These are phyloP conservation scores for Cydia splendana DNA, from an alignment of 1,140 invertebrate genomes.

Conservation along the genomic window DNA sequence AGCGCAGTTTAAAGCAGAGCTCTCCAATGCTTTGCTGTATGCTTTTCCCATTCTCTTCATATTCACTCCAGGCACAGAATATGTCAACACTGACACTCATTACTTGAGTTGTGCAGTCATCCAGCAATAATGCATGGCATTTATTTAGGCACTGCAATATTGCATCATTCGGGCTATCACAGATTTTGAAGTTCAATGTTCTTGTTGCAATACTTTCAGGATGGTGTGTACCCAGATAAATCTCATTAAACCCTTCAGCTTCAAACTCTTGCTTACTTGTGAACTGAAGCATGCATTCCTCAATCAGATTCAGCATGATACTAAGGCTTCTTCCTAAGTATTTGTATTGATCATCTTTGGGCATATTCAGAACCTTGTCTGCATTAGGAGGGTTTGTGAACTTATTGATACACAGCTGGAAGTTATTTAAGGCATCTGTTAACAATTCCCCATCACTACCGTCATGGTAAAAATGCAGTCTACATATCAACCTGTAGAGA, in stretches of 20 bases:
- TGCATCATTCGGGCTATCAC: slow-evolving; percentile 45
- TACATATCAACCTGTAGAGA: slow-evolving; percentile 56
- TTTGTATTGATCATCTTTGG: slow-evolving; percentile 59
- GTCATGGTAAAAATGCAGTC: slow-evolving; percentile 56
- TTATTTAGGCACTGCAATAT: slow-evolving; percentile 55
- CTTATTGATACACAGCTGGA: slow-evolving; percentile 59
- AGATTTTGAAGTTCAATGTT: slow-evolving; percentile 39
- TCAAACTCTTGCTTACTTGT: slow-evolving; percentile 44
- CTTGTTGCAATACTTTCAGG: slow-evolving; percentile 42
- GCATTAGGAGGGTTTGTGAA: slow-evolving; percentile 61
- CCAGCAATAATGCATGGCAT: slow-evolving; percentile 53
- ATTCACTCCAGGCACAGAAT: slow-evolving; percentile 75
- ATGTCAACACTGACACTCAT: slow-evolving; percentile 70
- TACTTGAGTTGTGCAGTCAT: slow-evolving; percentile 56
- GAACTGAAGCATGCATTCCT: slow-evolving; percentile 53
- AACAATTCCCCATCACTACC: slow-evolving; percentile 40
- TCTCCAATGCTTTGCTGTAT: slow-evolving; percentile 68
- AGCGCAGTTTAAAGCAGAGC: slow-evolving; percentile 54
- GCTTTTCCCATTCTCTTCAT: slow-evolving; percentile 59
- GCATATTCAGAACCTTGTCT: slow-evolving; percentile 50
- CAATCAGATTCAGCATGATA: slow-evolving; percentile 47
- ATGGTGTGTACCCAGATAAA: slow-evolving; percentile 60
- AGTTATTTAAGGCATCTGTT: slow-evolving; percentile 50
- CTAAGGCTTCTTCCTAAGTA: slow-evolving; percentile 57
- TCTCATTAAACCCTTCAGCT: slow-evolving; percentile 41